phyloP scores from a whole-genome alignment of 1,140 invertebrate genomes.

The Zaprionus ornatus region DNA sequence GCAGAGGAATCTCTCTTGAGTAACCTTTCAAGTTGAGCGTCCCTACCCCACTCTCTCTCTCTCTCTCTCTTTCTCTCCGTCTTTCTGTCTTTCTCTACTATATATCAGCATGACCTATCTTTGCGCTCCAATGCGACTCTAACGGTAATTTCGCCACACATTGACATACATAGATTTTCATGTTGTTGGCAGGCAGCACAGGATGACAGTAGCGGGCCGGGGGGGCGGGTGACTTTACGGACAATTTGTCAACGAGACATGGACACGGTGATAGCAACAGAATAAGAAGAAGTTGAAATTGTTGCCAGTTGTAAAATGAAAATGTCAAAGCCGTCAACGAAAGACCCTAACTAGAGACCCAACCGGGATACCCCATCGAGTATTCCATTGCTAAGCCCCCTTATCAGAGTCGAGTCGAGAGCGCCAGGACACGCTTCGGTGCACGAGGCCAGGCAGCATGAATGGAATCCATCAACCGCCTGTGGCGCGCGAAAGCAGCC shows the following conservation, averaged over 20 bases:
- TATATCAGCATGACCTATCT: slow-evolving; percentile 68
- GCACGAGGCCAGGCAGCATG: slow-evolving; percentile 29
- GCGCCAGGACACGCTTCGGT: slow-evolving; percentile 13
- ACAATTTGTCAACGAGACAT: slow-evolving; percentile 75
- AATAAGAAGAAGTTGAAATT: slow-evolving; percentile 31
- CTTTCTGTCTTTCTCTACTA: background rate
- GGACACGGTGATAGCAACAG: slow-evolving; percentile 52
- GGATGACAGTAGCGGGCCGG: background rate
- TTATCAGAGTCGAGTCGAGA: background rate
- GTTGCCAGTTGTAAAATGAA: slow-evolving; percentile 71
- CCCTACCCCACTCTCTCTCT: background rate
- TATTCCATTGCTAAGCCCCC: background rate
- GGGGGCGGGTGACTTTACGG: slow-evolving; percentile 20
- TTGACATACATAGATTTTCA: slow-evolving; percentile 69
- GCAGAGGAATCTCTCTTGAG: background rate
- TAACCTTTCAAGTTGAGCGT: background rate
- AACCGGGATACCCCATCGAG: background rate
- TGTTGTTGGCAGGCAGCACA: slow-evolving; percentile 5
- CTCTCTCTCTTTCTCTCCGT: background rate
- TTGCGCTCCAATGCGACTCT: slow-evolving; percentile 1
- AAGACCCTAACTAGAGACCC: background rate
- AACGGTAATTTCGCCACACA: slow-evolving; percentile 11
- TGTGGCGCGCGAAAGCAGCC: slow-evolving; percentile 56
- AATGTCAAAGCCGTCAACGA: slow-evolving; percentile 60
- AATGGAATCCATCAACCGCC: slow-evolving; percentile 78